Evolutionary conservation across 37 sponge, comb jelly and placozoan species (phyloP).

Genomic region (Diacarnus erythraeanus): DNA sequence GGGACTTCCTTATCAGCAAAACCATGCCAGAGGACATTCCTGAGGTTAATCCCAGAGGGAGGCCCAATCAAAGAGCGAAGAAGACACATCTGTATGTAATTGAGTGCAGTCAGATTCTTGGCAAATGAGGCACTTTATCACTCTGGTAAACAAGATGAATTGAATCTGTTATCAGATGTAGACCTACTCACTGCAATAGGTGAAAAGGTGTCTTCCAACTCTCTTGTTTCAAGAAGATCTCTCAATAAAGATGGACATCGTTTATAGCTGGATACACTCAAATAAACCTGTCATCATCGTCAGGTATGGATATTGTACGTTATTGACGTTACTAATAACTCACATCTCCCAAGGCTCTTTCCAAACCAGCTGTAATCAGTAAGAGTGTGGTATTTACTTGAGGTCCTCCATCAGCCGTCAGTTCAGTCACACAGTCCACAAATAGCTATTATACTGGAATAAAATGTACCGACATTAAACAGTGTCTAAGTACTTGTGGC

Average conservation of each 20-base stretch:
- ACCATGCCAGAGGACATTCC: slow-evolving; percentile 88
- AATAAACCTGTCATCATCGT: slow-evolving; percentile 55
- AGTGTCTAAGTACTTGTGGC: neutral
- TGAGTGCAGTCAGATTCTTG: no score
- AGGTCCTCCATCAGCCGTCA: neutral
- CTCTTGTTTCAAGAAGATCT: slow-evolving; percentile 57
- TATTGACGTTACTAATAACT: slow-evolving; percentile 11
- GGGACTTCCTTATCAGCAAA: slow-evolving; percentile 67
- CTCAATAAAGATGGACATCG: slow-evolving; percentile 64
- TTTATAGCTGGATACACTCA: slow-evolving; percentile 32
- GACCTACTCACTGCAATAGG: slow-evolving; percentile 37
- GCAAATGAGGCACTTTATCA: neutral
- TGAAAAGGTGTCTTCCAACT: slow-evolving; percentile 54
- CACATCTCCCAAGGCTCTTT: slow-evolving; percentile 81
- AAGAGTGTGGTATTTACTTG: slow-evolving; percentile 25
- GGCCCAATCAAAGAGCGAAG: slow-evolving; percentile 70
- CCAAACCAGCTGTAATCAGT: slow-evolving; percentile 52
- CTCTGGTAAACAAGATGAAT: neutral
- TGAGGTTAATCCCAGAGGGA: slow-evolving; percentile 75
- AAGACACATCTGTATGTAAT: slow-evolving; percentile 33
- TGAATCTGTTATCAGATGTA: neutral
- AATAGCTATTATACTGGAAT: slow-evolving; percentile 30
- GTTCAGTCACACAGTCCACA: slow-evolving; percentile 24
- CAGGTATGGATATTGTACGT: neutral
- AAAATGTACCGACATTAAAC: no score